These are phyloP conservation scores for Varecia variegata DNA, from an alignment of 2,797 vertebrate genomes.

Conservation along the genomic window DNA sequence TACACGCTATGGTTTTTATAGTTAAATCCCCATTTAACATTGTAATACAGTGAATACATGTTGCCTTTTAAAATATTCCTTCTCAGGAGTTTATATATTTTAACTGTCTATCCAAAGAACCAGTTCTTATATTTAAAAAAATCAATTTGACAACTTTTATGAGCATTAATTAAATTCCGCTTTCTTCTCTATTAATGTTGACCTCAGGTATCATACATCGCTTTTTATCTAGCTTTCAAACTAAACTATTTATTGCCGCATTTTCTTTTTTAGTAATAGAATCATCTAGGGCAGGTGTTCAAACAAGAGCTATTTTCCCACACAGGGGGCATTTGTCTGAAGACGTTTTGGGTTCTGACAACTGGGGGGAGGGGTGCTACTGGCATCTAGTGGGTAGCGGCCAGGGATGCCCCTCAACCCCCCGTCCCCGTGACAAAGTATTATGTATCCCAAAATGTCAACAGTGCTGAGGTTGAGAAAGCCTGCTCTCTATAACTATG, in stretches of 20 bases:
- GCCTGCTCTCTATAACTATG: not conserved
- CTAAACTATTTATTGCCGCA: not conserved
- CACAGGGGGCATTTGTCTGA: not conserved
- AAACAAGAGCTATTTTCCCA: not conserved
- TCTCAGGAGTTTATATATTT: not conserved
- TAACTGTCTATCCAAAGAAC: not conserved
- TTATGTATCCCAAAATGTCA: not conserved
- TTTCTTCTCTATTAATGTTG: not conserved
- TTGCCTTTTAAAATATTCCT: not conserved
- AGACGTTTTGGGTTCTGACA: not conserved
- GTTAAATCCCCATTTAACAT: not conserved
- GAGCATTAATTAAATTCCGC: not conserved
- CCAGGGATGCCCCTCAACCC: too few relatives aligned
- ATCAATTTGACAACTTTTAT: not conserved
- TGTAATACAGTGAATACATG: not conserved
- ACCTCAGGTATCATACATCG: not conserved
- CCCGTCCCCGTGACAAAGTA: not conserved
- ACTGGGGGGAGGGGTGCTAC: not conserved
- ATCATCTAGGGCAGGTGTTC: not conserved
- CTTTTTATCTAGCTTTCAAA: not conserved
- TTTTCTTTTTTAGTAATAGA: not conserved
- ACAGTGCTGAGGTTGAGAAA: not conserved
- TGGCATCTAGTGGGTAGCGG: not conserved
- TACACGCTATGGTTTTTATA: not conserved
- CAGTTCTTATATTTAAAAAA: not conserved